Percentiles rank a stretch among this genome's conserved stretches.
Conservation (phyloP, 2,113 vertebrate species). For the Silurus asotus region DNA sequence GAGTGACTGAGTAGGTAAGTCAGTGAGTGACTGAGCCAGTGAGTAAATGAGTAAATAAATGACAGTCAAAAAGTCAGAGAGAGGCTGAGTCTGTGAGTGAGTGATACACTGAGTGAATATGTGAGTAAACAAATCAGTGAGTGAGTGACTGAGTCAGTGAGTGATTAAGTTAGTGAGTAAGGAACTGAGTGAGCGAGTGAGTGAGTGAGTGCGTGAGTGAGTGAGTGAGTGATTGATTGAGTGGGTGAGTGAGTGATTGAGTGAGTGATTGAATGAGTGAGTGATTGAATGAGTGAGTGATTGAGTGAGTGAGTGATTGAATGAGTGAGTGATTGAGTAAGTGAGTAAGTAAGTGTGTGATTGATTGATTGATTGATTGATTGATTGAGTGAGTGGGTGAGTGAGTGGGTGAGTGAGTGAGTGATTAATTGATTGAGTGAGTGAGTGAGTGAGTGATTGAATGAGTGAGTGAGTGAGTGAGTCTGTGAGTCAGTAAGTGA, state of each 20-base stretch:
- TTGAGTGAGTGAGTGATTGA: not conserved
- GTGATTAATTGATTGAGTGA: too few species aligned
- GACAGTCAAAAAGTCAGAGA: too few species aligned
- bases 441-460: not conserved
- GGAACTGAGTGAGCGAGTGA: not conserved
- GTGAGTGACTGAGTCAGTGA: not conserved
- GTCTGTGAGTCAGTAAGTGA: not conserved
- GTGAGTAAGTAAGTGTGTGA: not conserved
- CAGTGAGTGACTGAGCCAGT: too few species aligned
- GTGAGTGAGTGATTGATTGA: too few species aligned
- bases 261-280: not conserved
- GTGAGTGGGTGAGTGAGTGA: not conserved
- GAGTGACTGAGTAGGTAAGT: not conserved
- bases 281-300: not conserved
- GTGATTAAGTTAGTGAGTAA: not conserved
- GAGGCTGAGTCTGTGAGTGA: too few species aligned
- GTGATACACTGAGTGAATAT: too few species aligned
- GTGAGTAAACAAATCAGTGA: too few species aligned
- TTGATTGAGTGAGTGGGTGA: not conserved
- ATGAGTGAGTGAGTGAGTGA: not conserved
- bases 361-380: not conserved
- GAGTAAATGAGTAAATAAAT: too few species aligned
- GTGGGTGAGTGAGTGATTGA: too few species aligned
- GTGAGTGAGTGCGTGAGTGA: not conserved
- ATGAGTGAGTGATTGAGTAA: not conserved